Percentiles rank a stretch among this genome's conserved stretches.
These are phyloP conservation scores for Premnoplex brunnescens DNA, from an alignment of 2,797 vertebrate species.

Conservation along the genomic window DNA sequence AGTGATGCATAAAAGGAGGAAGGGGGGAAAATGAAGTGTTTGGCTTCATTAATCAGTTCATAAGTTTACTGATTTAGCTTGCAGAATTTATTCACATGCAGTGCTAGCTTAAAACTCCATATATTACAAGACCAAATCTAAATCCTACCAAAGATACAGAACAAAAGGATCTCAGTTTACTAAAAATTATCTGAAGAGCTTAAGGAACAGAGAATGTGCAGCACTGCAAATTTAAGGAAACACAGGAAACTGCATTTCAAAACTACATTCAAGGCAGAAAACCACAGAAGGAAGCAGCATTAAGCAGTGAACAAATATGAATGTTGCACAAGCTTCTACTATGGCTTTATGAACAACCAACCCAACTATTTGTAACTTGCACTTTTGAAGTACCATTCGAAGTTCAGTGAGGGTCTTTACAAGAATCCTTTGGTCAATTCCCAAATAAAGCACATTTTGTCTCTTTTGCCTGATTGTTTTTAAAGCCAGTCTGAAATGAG, in stretches of 20 bases:
- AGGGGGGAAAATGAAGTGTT: neutral
- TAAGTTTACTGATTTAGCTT: constrained; percentile 28
- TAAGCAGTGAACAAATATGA: neutral
- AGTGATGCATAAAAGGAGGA: neutral
- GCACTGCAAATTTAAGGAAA: neutral
- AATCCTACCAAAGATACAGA: neutral
- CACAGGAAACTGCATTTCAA: neutral
- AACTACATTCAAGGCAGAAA: neutral
- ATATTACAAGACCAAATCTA: constrained; percentile 1
- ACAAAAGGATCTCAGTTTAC: neutral
- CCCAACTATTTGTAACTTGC: neutral
- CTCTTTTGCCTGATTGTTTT: neutral
- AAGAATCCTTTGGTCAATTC: neutral
- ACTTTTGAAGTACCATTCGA: neutral
- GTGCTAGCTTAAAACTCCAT: neutral
- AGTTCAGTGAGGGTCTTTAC: neutral
- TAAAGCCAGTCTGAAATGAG: neutral
- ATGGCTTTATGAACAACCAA: neutral
- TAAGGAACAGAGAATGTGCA: neutral
- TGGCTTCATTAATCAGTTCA: constrained; percentile 32
- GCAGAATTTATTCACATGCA: neutral
- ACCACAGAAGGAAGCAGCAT: neutral
- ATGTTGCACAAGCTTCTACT: neutral
- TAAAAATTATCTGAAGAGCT: neutral
- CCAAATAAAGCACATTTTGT: neutral